A percentile compares a stretch with the other conserved stretches of the same genome.
Conservation (phyloP, 2,113 vertebrate species). For the Notechis scutatus region DNA sequence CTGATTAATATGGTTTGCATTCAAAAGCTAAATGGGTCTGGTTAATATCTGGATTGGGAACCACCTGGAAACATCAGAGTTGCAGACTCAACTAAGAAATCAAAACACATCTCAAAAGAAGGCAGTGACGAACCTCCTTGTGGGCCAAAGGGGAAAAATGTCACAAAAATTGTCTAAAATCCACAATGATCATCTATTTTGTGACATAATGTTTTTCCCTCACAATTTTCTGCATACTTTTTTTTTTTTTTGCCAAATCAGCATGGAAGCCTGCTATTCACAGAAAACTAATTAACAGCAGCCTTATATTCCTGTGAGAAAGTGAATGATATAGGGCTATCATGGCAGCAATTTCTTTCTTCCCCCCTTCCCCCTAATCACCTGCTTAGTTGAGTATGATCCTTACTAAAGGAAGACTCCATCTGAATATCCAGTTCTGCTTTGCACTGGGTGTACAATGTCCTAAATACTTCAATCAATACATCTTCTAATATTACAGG, state of each 20-base stretch:
- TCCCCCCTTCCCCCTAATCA: constrained; percentile 48
- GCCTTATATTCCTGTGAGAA: neutral
- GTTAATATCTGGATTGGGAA: neutral
- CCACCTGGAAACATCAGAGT: neutral
- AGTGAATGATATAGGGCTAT: neutral
- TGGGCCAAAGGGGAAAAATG: neutral
- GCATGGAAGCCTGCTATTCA: neutral
- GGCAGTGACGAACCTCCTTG: neutral
- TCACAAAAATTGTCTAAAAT: neutral
- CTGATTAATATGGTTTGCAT: neutral
- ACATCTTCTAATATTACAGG: constrained; percentile 97
- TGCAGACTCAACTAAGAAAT: neutral
- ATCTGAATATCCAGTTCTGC: constrained; percentile 90
- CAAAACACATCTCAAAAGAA: neutral
- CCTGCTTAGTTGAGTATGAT: constrained; percentile 96
- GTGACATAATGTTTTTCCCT: neutral
- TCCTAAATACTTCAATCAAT: constrained; percentile 94
- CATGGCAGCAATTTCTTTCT: neutral
- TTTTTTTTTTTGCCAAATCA: neutral
- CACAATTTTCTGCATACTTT: neutral
- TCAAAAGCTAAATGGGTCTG: neutral
- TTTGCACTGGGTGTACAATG: constrained; percentile 89
- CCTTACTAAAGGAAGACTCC: constrained; percentile 91
- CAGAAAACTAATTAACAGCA: neutral
- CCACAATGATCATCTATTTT: neutral